Conservation (phyloP, 1,140 invertebrate species). For the Camponotus floridanus region DNA sequence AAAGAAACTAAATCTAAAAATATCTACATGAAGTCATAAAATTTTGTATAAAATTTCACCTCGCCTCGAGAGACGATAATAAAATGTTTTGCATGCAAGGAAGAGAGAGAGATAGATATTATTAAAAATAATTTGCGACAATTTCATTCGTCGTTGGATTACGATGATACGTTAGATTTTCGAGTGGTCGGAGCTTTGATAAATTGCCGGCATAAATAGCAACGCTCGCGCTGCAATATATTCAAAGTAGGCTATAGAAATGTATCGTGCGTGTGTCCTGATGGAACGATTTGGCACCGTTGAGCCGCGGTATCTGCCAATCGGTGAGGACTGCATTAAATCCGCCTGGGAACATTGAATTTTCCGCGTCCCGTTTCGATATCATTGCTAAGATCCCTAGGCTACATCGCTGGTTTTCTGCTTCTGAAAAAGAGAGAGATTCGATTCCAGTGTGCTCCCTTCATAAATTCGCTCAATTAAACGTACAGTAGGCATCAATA, state of each 20-base stretch:
- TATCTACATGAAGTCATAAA: not conserved
- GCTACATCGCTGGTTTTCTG: not conserved
- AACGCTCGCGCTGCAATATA: conserved; percentile 55
- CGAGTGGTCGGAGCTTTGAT: conserved; percentile 51
- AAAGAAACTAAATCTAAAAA: not conserved
- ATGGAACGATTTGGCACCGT: conserved; percentile 74
- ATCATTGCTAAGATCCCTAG: not conserved
- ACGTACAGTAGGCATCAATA: no score
- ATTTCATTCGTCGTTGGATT: conserved; percentile 55
- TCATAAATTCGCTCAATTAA: no score
- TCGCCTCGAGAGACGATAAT: not conserved
- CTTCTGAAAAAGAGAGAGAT: no score
- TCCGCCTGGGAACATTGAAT: conserved; percentile 71
- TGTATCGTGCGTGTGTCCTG: conserved; percentile 60
- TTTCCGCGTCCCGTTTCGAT: conserved; percentile 56
- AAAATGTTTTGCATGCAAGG: not conserved
- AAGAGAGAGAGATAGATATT: not conserved
- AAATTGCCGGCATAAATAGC: conserved; percentile 54
- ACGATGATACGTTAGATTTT: conserved; percentile 62
- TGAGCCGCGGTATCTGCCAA: conserved; percentile 72
- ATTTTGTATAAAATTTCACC: not conserved
- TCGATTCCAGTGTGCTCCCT: no score
- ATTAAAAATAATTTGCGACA: conserved; percentile 39
- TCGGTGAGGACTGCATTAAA: conserved; percentile 75
- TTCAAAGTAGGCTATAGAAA: conserved; percentile 63